Conservation (phyloP, 1,140 invertebrate genomes). For the Thaumetopoea pityocampa region DNA sequence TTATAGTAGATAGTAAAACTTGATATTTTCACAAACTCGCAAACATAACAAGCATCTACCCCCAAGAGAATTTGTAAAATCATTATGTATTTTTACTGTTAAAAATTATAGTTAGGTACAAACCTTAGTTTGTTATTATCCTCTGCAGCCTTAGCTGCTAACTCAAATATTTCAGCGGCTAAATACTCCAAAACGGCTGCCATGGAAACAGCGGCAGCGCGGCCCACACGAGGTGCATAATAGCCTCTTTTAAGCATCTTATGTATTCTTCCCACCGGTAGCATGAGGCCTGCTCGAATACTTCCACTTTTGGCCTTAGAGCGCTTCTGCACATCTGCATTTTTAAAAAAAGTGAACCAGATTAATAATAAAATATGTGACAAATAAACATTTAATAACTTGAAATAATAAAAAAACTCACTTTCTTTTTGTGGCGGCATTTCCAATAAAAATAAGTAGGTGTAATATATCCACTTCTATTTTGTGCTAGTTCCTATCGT, state of each 20-base stretch:
- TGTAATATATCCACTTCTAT: too few species aligned
- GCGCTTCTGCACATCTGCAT: slow-evolving; percentile 4
- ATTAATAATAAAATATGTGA: too few species aligned
- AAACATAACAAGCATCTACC: too few species aligned
- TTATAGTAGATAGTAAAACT: too few species aligned
- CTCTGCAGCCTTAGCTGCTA: slow-evolving; percentile 76
- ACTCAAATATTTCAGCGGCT: slow-evolving; percentile 79
- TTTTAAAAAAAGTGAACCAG: too few species aligned
- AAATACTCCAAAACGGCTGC: slow-evolving; percentile 78
- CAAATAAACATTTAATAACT: too few species aligned
- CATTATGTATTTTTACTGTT: background rate
- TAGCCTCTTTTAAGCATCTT: slow-evolving; percentile 80
- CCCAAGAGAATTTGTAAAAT: too few species aligned
- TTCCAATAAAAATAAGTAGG: too few species aligned
- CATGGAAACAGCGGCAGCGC: slow-evolving; percentile 80
- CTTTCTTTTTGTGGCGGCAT: too few species aligned
- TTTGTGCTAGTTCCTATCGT: too few species aligned
- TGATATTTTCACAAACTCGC: too few species aligned
- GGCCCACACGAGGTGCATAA: slow-evolving; percentile 80
- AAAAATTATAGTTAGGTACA: background rate
- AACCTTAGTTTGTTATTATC: slow-evolving; percentile 72
- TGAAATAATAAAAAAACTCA: too few species aligned
- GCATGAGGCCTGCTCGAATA: slow-evolving; percentile 79
- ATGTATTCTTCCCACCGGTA: slow-evolving; percentile 80
- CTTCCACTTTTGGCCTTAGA: slow-evolving; percentile 25